Evolutionary conservation across 2,888 invertebrate species (phyloP).

Genomic region (Baronia brevicornis): DNA sequence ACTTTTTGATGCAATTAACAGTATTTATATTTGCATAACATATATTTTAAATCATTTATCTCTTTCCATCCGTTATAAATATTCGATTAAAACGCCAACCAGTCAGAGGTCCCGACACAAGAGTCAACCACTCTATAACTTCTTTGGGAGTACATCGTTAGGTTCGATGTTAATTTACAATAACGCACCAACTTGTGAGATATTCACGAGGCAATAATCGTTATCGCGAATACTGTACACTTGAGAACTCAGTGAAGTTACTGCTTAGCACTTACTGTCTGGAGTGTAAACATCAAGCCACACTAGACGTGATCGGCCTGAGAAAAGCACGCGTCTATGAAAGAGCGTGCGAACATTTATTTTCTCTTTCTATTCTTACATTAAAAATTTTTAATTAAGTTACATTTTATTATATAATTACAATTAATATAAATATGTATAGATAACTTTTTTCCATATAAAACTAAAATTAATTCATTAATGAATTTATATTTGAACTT

Average conservation of each 20-base stretch:
- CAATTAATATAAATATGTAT: too few relatives aligned
- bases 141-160: slow-evolving; percentile 6
- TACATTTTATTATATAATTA: too few relatives aligned
- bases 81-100: slow-evolving; percentile 15
- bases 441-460: too few relatives aligned
- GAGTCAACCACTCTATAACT: slow-evolving; percentile 9
- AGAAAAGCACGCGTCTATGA: slow-evolving; percentile 1
- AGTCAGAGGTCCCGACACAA: slow-evolving; percentile 8
- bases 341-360: too few relatives aligned
- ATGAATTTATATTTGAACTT: too few relatives aligned
- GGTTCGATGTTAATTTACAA: slow-evolving; percentile 14
- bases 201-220: slow-evolving; percentile 38
- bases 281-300: slow-evolving; percentile 4
- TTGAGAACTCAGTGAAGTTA: slow-evolving; percentile 12
- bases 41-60: too few relatives aligned
- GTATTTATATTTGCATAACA: too few relatives aligned
- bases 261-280: slow-evolving; percentile 7
- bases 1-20: too few relatives aligned
- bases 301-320: slow-evolving; percentile 4
- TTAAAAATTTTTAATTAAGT: too few relatives aligned
- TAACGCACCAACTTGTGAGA: slow-evolving; percentile 19
- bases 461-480: too few relatives aligned
- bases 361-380: too few relatives aligned
- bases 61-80: too few relatives aligned
- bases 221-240: slow-evolving; percentile 26